Conservation (phyloP, 2,113 vertebrate species). For the human (Homo sapiens) region DNA sequence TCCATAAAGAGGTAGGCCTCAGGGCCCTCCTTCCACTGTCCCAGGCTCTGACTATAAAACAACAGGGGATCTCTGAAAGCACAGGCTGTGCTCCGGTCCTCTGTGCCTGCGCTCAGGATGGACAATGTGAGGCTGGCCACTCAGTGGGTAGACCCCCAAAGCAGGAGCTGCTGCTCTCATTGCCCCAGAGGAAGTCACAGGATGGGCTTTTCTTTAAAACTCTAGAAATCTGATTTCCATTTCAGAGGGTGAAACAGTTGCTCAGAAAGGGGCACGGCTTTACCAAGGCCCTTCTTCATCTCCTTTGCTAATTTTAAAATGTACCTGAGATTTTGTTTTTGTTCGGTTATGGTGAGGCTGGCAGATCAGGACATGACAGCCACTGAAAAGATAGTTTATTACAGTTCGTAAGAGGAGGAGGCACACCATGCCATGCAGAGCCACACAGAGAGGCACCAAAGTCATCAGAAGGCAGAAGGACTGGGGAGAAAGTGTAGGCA, state of each 20-base stretch:
- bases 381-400: background rate
- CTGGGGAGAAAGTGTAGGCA: background rate
- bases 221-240: background rate
- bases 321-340: background rate
- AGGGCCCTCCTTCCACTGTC: background rate
- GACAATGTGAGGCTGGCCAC: background rate
- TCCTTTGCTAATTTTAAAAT: background rate
- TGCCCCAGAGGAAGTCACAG: too few relatives aligned
- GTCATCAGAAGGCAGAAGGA: background rate
- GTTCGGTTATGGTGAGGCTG: background rate
- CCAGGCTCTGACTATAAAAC: background rate
- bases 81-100: too few relatives aligned
- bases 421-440: background rate
- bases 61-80: background rate
- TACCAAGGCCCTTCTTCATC: background rate
- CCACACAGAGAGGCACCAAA: background rate
- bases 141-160: background rate
- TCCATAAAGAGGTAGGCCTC: background rate
- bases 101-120: background rate
- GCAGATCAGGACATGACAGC: background rate
- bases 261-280: background rate
- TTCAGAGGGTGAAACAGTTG: background rate
- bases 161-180: background rate
- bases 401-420: background rate
- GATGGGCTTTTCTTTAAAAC: background rate